phyloP scores from a whole-genome alignment of 92 coral and sea anemone species.

The Muricea muricata region DNA sequence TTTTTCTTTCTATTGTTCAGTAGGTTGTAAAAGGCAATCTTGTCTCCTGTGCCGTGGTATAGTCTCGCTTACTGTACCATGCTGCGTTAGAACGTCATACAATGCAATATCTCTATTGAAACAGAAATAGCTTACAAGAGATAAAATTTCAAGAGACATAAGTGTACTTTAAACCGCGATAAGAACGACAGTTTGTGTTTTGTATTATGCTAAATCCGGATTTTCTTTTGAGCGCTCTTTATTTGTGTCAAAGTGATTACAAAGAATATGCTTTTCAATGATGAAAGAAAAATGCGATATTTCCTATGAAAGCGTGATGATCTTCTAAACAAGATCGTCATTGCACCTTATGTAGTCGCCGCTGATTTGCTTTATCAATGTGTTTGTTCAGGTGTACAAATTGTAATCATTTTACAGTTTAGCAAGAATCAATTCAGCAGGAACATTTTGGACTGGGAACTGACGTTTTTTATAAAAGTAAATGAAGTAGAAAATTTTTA shows the following conservation, averaged over 20 bases:
- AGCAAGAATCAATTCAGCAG: too few species aligned
- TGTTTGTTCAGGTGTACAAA: too few species aligned
- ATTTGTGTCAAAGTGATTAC: background rate
- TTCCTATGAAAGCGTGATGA: background rate
- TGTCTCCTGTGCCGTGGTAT: conserved; percentile 22
- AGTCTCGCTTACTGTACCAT: background rate
- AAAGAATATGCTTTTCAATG: background rate
- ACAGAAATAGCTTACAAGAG: background rate
- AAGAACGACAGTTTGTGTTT: background rate
- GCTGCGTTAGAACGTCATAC: conserved; percentile 17
- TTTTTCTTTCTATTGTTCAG: conserved; percentile 46
- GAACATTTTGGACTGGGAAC: too few species aligned
- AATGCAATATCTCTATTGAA: background rate
- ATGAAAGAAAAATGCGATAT: background rate
- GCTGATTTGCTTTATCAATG: too few species aligned
- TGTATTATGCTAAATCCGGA: background rate
- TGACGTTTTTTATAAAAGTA: too few species aligned
- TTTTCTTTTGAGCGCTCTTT: background rate
- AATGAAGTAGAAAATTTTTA: too few species aligned
- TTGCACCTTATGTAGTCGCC: too few species aligned
- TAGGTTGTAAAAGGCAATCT: conserved; percentile 26
- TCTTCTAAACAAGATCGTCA: too few species aligned
- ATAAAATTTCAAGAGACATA: background rate
- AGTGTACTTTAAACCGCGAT: background rate
- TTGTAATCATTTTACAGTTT: too few species aligned